A percentile compares a stretch with the other conserved stretches of the same genome.
These are phyloP conservation scores for Chauna torquata DNA, from an alignment of 2,113 vertebrate genomes.

Conservation along the genomic window DNA sequence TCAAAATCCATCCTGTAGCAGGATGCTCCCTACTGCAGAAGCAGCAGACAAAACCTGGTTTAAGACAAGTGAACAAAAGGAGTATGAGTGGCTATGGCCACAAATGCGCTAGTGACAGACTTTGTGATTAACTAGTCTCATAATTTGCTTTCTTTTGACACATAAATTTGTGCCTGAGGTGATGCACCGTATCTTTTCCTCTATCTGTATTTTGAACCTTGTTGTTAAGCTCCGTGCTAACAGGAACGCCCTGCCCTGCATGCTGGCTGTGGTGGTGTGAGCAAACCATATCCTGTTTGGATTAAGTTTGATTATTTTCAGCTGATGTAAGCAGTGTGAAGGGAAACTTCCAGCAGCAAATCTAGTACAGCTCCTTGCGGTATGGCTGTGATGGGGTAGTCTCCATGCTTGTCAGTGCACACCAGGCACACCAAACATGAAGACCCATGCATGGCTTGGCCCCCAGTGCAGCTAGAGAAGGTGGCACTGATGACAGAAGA, in stretches of 20 bases:
- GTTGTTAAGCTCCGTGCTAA: not conserved
- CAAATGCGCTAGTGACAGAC: not conserved
- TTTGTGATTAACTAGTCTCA: not conserved
- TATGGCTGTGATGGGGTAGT: not conserved
- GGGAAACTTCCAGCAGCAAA: constrained; percentile 59
- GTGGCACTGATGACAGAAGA: not conserved
- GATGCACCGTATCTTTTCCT: not conserved
- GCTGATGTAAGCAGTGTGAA: constrained; percentile 5
- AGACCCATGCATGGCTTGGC: not conserved
- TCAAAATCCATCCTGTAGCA: not conserved
- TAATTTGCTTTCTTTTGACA: not conserved
- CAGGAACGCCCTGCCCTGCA: constrained; percentile 13
- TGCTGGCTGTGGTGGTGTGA: constrained; percentile 10
- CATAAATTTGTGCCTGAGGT: constrained; percentile 1
- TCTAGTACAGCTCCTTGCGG: constrained; percentile 41
- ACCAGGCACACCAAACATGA: not conserved
- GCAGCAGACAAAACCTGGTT: not conserved
- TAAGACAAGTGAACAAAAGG: not conserved
- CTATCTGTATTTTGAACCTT: constrained; percentile 39
- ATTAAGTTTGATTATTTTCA: constrained; percentile 55
- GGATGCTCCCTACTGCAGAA: not conserved
- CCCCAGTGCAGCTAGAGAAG: not conserved
- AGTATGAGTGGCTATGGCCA: not conserved
- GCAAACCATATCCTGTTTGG: constrained; percentile 55
- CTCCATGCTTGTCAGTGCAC: not conserved